Conservation (phyloP, 2,113 vertebrate species). For the Rhynchomys soricoides region DNA sequence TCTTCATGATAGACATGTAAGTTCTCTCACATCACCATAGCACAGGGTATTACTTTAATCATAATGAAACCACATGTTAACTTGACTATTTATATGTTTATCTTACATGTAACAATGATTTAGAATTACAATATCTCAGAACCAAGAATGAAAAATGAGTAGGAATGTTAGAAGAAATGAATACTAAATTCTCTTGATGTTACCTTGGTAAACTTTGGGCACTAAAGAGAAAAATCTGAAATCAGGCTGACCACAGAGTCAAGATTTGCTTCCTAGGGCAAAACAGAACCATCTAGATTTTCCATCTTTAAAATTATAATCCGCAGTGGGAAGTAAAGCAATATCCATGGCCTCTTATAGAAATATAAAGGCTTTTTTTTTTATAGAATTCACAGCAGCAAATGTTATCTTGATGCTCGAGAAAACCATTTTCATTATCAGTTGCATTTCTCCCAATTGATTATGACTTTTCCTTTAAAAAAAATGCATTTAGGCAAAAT, state of each 20-base stretch:
- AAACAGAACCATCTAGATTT: slow-evolving; percentile 64
- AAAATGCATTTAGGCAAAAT: slow-evolving; percentile 78
- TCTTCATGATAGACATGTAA: background rate
- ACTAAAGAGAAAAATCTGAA: slow-evolving; percentile 49
- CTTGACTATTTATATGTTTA: background rate
- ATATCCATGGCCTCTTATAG: slow-evolving; percentile 66
- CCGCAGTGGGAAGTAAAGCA: slow-evolving; percentile 74
- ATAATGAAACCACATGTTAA: background rate
- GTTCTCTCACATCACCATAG: background rate
- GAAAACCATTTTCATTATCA: slow-evolving; percentile 81
- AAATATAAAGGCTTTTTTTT: slow-evolving; percentile 79
- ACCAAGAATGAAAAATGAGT: background rate
- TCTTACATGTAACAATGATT: background rate
- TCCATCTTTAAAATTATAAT: slow-evolving; percentile 73
- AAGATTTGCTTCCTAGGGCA: slow-evolving; percentile 61
- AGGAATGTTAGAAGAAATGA: slow-evolving; percentile 41
- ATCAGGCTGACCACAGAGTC: slow-evolving; percentile 61
- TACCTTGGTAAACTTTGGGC: slow-evolving; percentile 28
- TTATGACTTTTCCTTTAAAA: slow-evolving; percentile 78
- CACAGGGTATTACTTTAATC: background rate
- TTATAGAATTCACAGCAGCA: slow-evolving; percentile 78
- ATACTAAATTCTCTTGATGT: background rate
- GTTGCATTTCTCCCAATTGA: slow-evolving; percentile 73
- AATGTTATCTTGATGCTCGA: slow-evolving; percentile 76
- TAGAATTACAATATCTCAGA: background rate